phyloP scores from a whole-genome alignment of 2,888 invertebrate species.

The Cheilosia variabilis region DNA sequence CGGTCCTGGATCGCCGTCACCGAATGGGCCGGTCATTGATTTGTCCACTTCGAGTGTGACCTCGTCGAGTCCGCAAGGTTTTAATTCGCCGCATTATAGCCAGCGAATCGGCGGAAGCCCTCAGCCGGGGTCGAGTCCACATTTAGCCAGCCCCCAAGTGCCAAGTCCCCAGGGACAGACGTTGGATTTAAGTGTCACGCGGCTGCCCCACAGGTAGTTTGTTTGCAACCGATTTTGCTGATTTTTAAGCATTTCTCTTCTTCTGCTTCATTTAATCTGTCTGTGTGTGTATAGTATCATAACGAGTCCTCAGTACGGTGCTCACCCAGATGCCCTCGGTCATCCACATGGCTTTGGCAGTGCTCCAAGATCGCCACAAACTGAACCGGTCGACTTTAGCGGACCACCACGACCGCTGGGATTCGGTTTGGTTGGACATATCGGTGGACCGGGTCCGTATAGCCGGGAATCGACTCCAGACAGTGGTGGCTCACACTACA shows the following conservation, averaged over 20 bases:
- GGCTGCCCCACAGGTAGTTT: slow-evolving; percentile 92
- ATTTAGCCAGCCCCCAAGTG: slow-evolving; percentile 94
- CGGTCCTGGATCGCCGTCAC: slow-evolving; percentile 86
- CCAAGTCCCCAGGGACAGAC: slow-evolving; percentile 96
- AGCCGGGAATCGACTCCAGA: slow-evolving; percentile 95
- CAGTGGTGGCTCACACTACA: slow-evolving; percentile 94
- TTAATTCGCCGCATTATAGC: slow-evolving; percentile 83
- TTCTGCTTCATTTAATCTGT: slow-evolving; percentile 2
- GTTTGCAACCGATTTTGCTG: slow-evolving; percentile 64
- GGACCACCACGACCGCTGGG: slow-evolving; percentile 87
- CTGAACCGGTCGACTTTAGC: slow-evolving; percentile 89
- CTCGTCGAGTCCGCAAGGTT: slow-evolving; percentile 92
- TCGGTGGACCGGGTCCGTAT: slow-evolving; percentile 88
- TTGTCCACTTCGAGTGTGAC: slow-evolving; percentile 93
- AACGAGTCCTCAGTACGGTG: slow-evolving; percentile 86
- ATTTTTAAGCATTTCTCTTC: slow-evolving; percentile 71
- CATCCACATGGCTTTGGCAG: slow-evolving; percentile 85
- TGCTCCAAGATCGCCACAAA: slow-evolving; percentile 86
- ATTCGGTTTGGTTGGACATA: slow-evolving; percentile 85
- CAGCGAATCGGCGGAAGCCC: slow-evolving; percentile 86
- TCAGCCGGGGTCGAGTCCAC: slow-evolving; percentile 93
- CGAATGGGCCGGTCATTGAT: slow-evolving; percentile 89
- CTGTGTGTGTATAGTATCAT: slow-evolving; percentile 78
- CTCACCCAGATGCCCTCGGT: slow-evolving; percentile 83
- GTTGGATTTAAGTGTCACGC: slow-evolving; percentile 93